Base-by-base conservation (phyloP, 2,888 invertebrate species). In the Rhaphigaster nebulosa region DNA sequence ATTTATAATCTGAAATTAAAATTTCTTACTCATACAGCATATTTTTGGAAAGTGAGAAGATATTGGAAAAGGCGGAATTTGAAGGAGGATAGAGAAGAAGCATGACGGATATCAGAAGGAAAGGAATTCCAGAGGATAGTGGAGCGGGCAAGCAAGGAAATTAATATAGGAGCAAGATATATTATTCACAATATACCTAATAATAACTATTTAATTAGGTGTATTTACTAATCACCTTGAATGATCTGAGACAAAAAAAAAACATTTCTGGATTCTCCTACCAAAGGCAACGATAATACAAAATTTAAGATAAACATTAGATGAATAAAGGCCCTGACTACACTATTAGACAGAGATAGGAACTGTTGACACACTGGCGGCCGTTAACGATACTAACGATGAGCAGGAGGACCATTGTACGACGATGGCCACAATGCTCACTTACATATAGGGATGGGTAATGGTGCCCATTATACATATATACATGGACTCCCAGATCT, bases 361-460 rank as follows among this genome's bases (percentile, higher is more conserved):
- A 26, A n/a, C 87, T 54, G 87, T 87, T 84, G 84, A 84, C 84
- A 84, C 84, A 84, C n/a, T 54, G 88, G 26, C 3, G 60, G 56
- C n/a, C 60, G 60, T 60, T 88, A 88, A 88, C 65, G 60, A 65
- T 41, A 54, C 88, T 88, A 88, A 88, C 88, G 60, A 88, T 34
- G 54, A 60, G 84, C 2, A 65, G 65, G 45, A 41, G 41, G 8
- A 29, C 54, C 87, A 54, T 87, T 87, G 87, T 87, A 60, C 23
- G 34, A 88, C 45, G 65, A 54, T 34, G 34, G 34, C 18, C 88
- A 88, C 60, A 54, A 41, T 56, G 88, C 88, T 38, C 88, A 88
- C 88, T 88, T 88, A 88, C 88, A 88, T 88, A 88, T 87, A 87
- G 87, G 87, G 87, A 87, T 45, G 54, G 88, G 88, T 88, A 88